Conservation (phyloP, 2,797 vertebrate genomes). For the Sebastes reedi region DNA sequence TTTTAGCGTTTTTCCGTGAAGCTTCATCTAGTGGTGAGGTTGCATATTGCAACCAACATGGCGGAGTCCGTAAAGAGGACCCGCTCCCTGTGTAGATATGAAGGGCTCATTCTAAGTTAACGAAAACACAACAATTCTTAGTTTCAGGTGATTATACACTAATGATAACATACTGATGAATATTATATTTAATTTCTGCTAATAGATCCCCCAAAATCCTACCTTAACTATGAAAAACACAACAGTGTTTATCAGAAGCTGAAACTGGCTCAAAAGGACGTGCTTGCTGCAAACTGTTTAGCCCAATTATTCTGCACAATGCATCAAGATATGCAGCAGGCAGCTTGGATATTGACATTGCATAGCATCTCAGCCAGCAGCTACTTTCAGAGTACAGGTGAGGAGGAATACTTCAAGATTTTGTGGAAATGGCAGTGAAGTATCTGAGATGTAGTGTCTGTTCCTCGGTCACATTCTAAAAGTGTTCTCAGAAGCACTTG, state of each 20-base stretch:
- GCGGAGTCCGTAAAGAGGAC: too few species aligned
- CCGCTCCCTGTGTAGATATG: too few species aligned
- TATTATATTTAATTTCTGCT: too few species aligned
- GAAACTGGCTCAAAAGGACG: background rate
- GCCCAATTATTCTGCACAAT: background rate
- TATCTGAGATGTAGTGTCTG: background rate
- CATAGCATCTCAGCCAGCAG: background rate
- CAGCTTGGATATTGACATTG: background rate
- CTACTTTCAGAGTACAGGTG: background rate
- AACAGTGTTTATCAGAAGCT: background rate
- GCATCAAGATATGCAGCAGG: background rate
- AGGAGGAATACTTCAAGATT: background rate
- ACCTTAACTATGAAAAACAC: background rate
- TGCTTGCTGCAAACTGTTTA: background rate
- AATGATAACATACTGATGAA: too few species aligned
- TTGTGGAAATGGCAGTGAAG: background rate
- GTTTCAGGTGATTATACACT: too few species aligned
- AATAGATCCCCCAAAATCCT: too few species aligned
- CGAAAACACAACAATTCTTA: too few species aligned
- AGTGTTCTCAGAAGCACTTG: conserved; percentile 17
- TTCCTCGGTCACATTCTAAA: background rate
- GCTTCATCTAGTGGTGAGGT: too few species aligned
- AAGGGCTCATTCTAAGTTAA: too few species aligned
- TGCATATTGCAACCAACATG: too few species aligned
- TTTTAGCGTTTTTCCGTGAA: background rate